phyloP scores from a whole-genome alignment of 2,797 vertebrate species.

The Sebastes hubbsi region DNA sequence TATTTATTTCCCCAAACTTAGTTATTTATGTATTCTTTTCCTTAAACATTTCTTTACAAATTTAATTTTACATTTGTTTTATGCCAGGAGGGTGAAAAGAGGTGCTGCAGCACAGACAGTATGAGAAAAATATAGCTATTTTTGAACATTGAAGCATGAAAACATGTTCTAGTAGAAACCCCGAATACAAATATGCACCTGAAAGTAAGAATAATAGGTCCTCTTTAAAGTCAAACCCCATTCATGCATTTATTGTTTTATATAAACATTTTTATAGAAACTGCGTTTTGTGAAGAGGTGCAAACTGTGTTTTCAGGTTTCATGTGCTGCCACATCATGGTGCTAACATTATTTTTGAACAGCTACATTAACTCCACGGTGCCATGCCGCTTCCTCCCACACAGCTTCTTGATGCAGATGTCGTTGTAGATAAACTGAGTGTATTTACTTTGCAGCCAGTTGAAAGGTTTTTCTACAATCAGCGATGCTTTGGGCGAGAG shows the following conservation, averaged over 20 bases:
- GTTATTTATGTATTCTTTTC: too few relatives aligned
- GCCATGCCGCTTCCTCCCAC: background rate
- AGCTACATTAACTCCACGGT: background rate
- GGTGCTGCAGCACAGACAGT: too few relatives aligned
- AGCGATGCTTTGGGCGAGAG: background rate
- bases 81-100: too few relatives aligned
- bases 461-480: background rate
- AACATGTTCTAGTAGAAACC: too few relatives aligned
- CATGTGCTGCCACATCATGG: background rate
- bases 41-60: too few relatives aligned
- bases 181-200: background rate
- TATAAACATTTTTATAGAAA: background rate
- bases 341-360: background rate
- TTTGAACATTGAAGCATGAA: accelerated
- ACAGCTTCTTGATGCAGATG: background rate
- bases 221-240: background rate
- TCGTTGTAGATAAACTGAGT: background rate
- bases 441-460: slow-evolving; percentile 25
- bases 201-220: background rate
- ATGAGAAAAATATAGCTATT: too few relatives aligned
- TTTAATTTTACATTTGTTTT: too few relatives aligned
- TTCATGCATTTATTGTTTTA: background rate
- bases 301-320: background rate
- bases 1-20: too few relatives aligned
- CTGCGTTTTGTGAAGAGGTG: background rate